Conservation (phyloP, 2,797 vertebrate species). For the Zalophus californianus region DNA sequence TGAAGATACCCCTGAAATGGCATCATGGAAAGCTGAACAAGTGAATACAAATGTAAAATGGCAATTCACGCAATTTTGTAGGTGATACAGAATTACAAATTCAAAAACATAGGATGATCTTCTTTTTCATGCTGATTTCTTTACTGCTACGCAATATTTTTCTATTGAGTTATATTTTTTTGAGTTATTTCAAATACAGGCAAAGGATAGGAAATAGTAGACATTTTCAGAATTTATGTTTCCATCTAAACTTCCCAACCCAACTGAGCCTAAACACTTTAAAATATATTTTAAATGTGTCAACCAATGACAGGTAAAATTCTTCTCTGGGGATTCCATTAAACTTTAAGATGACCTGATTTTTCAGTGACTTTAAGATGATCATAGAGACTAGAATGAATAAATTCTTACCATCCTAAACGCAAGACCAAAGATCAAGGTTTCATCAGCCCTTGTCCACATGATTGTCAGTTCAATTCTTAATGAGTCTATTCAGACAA, state of each 20-base stretch:
- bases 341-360: not conserved
- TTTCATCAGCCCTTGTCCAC: not conserved
- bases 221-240: slow-evolving; percentile 52
- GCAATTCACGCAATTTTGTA: not conserved
- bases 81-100: slow-evolving; percentile 18
- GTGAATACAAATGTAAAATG: not conserved
- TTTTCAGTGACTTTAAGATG: slow-evolving; percentile 27
- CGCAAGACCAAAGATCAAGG: not conserved
- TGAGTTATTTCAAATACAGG: not conserved
- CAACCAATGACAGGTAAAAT: not conserved
- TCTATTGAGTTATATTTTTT: not conserved
- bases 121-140: not conserved
- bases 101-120: not conserved
- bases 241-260: not conserved
- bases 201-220: not conserved
- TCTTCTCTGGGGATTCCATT: not conserved
- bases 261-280: not conserved
- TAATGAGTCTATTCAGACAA: not conserved
- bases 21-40: not conserved
- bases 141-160: not conserved
- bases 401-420: not conserved
- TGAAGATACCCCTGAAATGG: not conserved
- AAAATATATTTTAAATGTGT: not conserved
- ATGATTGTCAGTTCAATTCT: not conserved
- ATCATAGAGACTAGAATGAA: not conserved